phyloP scores from a whole-genome alignment of 2,797 vertebrate species.

The Columba guinea region DNA sequence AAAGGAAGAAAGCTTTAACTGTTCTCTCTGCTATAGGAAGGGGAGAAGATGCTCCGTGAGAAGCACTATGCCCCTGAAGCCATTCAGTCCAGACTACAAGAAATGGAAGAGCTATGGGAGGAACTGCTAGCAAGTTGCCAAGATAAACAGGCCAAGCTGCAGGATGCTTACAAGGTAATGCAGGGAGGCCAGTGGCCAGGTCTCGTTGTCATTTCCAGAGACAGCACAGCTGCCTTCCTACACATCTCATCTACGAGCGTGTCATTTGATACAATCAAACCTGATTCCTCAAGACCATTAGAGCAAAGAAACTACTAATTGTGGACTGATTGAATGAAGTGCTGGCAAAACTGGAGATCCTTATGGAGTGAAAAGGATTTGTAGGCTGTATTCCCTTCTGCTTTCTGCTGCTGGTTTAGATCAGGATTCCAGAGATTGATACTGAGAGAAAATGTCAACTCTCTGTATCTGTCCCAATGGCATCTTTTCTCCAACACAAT shows the following conservation, averaged over 20 bases:
- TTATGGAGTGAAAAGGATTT: not conserved
- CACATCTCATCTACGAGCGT: not conserved
- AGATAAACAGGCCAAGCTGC: constrained; percentile 81
- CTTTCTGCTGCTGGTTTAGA: not conserved
- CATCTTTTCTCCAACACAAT: not conserved
- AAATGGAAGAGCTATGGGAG: constrained; percentile 84
- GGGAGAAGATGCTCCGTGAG: constrained; percentile 79
- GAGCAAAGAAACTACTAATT: not conserved
- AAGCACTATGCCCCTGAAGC: constrained; percentile 73
- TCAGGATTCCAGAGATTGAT: not conserved
- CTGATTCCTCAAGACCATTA: not conserved
- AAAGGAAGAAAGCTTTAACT: not conserved
- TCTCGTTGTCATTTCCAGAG: not conserved
- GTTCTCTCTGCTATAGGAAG: constrained; percentile 78
- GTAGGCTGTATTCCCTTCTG: not conserved
- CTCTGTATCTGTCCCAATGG: not conserved
- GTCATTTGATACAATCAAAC: not conserved
- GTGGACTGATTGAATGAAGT: not conserved
- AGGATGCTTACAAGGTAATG: constrained; percentile 85
- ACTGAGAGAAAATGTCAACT: not conserved
- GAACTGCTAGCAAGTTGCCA: constrained; percentile 81
- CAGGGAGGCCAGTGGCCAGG: not conserved
- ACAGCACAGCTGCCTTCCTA: not conserved
- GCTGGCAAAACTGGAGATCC: not conserved
- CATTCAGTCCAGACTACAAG: constrained; percentile 79